A percentile compares a stretch with the other conserved stretches of the same genome.
Evolutionary conservation across 1,140 invertebrate genomes (phyloP).

Genomic region (Caligus rogercresseyi): DNA sequence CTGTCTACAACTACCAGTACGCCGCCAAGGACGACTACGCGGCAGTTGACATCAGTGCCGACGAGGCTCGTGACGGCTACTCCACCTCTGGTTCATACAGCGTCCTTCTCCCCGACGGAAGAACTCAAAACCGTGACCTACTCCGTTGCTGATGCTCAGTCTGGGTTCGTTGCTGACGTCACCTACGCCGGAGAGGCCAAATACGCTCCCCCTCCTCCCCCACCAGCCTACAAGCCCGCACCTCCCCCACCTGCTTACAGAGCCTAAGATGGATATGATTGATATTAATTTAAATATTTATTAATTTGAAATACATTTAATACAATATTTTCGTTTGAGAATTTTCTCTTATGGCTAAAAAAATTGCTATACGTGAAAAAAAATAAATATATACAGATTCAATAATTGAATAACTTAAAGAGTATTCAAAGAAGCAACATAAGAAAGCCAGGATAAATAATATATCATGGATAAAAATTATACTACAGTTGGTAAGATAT

Average conservation of each 20-base stretch:
- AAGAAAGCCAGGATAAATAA: too few species aligned
- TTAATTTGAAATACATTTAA: too few species aligned
- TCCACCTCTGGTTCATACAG: slow-evolving; percentile 18
- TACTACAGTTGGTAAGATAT: too few species aligned
- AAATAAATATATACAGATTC: too few species aligned
- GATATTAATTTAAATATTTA: not conserved
- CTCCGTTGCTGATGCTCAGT: too few species aligned
- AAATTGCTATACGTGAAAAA: too few species aligned
- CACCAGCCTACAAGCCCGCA: not conserved
- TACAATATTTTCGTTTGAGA: too few species aligned
- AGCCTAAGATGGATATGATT: not conserved
- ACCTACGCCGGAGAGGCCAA: slow-evolving; percentile 20
- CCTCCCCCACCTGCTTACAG: slow-evolving; percentile 13
- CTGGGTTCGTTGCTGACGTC: slow-evolving; percentile 17
- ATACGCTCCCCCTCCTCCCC: not conserved
- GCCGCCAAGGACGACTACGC: slow-evolving; percentile 18
- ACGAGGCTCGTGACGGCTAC: slow-evolving; percentile 20
- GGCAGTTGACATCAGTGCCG: slow-evolving; percentile 16
- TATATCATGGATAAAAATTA: too few species aligned
- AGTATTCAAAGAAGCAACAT: too few species aligned
- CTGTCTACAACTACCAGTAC: not conserved
- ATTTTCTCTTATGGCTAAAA: too few species aligned
- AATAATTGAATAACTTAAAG: too few species aligned
- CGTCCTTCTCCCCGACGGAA: slow-evolving; percentile 16
- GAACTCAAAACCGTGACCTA: slow-evolving; percentile 8